Conservation (phyloP, 2,113 vertebrate species). For the Colossoma macropomum region DNA sequence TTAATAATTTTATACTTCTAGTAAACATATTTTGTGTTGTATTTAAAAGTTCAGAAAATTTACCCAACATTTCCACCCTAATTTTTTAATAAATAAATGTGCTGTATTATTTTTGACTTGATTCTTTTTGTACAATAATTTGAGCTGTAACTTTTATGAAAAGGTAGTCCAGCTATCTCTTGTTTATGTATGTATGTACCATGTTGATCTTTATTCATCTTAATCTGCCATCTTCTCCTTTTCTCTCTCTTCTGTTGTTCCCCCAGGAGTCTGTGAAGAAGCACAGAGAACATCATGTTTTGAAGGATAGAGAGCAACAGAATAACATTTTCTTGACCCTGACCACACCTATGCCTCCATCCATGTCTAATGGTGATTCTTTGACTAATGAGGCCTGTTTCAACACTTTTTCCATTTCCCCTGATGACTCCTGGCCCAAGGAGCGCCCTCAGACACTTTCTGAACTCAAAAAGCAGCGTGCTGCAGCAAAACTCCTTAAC, state of each 20-base stretch:
- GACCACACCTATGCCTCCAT: constrained; percentile 52
- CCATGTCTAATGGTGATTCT: constrained; percentile 67
- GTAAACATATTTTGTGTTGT: no score
- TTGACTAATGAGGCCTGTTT: constrained; percentile 43
- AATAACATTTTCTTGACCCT: constrained; percentile 73
- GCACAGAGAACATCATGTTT: constrained; percentile 76
- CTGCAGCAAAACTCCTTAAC: constrained; percentile 88
- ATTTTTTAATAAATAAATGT: no score
- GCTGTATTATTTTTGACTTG: no score
- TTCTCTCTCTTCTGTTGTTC: background rate
- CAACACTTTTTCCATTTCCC: constrained; percentile 54
- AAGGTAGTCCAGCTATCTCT: background rate
- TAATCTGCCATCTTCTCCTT: no score
- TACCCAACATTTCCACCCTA: no score
- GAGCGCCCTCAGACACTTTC: constrained; percentile 92
- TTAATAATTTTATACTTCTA: no score
- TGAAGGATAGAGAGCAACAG: constrained; percentile 75
- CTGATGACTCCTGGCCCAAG: constrained; percentile 72
- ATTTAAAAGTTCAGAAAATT: no score
- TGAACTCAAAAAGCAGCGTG: constrained; percentile 92
- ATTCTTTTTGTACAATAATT: no score
- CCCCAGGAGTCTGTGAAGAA: constrained; percentile 70
- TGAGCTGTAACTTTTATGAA: background rate
- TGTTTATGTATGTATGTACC: background rate
- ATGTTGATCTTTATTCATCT: background rate